Conservation (phyloP, 2,113 vertebrate genomes). For the Polypterus senegalus region DNA sequence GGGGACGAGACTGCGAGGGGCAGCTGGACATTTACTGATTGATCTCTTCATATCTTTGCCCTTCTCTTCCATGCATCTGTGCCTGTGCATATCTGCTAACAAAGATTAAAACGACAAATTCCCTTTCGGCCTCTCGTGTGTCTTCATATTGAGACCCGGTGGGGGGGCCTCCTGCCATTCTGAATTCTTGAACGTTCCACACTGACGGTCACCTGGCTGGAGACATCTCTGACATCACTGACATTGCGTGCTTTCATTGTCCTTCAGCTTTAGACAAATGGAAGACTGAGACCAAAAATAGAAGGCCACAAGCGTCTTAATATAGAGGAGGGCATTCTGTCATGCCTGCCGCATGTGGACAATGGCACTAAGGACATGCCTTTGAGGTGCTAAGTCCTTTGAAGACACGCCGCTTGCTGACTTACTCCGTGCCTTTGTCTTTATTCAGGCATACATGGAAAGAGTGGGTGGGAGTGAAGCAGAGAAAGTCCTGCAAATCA, state of each 20-base stretch:
- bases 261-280: slow-evolving; percentile 28
- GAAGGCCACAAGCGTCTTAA: slow-evolving; percentile 35
- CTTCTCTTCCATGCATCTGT: too few relatives aligned
- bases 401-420: slow-evolving; percentile 14
- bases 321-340: slow-evolving; percentile 40
- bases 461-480: background rate
- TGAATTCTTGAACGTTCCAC: background rate
- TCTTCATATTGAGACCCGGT: background rate
- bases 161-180: background rate
- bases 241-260: background rate
- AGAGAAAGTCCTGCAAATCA: background rate
- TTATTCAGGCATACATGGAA: background rate
- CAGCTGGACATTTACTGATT: too few relatives aligned
- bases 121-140: background rate
- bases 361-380: slow-evolving; percentile 22
- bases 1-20: too few relatives aligned
- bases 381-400: slow-evolving; percentile 21
- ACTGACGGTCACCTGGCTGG: too few relatives aligned
- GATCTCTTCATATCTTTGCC: too few relatives aligned
- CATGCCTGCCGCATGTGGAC: slow-evolving; percentile 39
- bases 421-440: slow-evolving; percentile 2
- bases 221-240: background rate
- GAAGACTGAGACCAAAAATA: slow-evolving; percentile 24
- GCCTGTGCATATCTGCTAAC: background rate
- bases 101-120: background rate